A percentile compares a stretch with the other conserved stretches of the same genome.
Conservation (phyloP, 2,888 invertebrate species). For the Phortica okadai region DNA sequence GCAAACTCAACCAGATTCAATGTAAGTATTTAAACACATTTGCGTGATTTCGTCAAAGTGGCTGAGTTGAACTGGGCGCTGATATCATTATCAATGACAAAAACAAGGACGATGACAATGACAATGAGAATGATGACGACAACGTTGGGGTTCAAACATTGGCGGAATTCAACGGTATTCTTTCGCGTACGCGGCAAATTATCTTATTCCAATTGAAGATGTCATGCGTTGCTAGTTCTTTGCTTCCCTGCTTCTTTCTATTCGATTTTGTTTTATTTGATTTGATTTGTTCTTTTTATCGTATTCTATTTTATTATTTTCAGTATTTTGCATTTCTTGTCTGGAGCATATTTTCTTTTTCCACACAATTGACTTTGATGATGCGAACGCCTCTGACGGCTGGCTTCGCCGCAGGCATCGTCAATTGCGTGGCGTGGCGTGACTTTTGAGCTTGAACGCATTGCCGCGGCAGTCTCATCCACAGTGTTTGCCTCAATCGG, state of each 20-base stretch:
- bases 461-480: neutral
- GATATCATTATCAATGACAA: constrained; percentile 26
- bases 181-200: neutral
- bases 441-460: constrained; percentile 52
- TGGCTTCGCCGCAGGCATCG: constrained; percentile 20
- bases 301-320: neutral
- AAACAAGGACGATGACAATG: neutral
- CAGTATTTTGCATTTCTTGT: neutral
- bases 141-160: neutral
- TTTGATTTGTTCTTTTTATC: neutral
- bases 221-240: neutral
- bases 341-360: constrained; percentile 62
- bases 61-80: neutral
- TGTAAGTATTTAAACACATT: constrained; percentile 26
- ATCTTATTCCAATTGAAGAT: constrained; percentile 15
- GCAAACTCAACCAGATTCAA: constrained; percentile 20
- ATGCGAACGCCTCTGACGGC: constrained; percentile 44
- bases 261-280: neutral
- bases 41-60: constrained; percentile 15
- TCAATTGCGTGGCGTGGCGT: constrained; percentile 46
- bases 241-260: neutral
- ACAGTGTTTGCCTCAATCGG: neutral
- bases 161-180: neutral
- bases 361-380: constrained; percentile 75
- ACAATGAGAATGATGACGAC: neutral